Evolutionary conservation across 2,113 vertebrate species (phyloP).

Genomic region (Lamprotornis superbus): DNA sequence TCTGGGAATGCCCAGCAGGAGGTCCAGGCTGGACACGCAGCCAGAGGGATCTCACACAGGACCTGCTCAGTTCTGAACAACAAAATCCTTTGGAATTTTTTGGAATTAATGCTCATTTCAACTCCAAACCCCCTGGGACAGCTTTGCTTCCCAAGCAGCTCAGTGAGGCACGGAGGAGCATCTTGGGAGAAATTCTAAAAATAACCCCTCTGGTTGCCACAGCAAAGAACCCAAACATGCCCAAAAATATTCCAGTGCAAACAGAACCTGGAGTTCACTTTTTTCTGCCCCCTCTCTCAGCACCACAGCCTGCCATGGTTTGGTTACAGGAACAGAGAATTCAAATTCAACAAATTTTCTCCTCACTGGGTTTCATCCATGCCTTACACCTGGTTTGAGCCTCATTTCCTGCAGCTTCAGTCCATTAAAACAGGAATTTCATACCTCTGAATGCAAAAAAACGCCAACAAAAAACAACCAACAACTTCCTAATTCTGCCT

Average conservation of each 20-base stretch:
- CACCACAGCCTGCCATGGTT: neutral
- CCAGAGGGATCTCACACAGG: neutral
- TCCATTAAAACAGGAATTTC: neutral
- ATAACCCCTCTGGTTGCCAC: conserved; percentile 63
- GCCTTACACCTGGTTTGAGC: neutral
- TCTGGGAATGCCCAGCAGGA: neutral
- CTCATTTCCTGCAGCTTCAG: neutral
- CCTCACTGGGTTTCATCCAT: neutral
- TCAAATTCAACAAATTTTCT: neutral
- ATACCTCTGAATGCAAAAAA: neutral
- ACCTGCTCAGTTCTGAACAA: neutral
- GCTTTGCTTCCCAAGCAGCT: neutral
- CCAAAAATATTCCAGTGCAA: conserved; percentile 49
- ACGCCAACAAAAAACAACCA: neutral
- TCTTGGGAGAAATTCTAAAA: conserved; percentile 63
- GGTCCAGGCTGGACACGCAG: neutral
- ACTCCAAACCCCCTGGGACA: neutral
- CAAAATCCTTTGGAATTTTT: neutral
- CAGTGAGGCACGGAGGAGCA: neutral
- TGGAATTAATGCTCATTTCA: neutral
- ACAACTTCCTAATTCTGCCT: neutral
- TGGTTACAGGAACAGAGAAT: neutral
- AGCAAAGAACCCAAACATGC: conserved; percentile 67
- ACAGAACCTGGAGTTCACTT: conserved; percentile 36
- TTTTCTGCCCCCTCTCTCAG: neutral